These are phyloP conservation scores for Musca vetustissima DNA, from an alignment of 1,140 invertebrate genomes.

Conservation along the genomic window DNA sequence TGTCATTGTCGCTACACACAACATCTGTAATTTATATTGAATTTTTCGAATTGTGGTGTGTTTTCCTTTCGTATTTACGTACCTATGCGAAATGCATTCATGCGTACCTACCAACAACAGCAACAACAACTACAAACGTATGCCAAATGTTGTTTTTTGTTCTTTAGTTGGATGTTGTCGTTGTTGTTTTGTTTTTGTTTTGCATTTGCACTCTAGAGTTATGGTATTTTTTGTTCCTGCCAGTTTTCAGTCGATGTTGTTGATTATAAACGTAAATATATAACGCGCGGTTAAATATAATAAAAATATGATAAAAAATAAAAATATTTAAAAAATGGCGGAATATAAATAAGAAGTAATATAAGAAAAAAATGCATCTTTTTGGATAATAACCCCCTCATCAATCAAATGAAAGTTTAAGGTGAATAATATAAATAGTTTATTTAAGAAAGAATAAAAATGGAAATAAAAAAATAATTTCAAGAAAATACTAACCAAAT, in stretches of 20 bases:
- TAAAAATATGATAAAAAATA: background rate
- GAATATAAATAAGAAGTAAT: too few relatives aligned
- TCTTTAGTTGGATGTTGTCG: background rate
- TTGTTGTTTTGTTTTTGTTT: background rate
- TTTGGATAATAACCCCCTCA: too few relatives aligned
- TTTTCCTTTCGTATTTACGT: background rate
- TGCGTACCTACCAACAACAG: background rate
- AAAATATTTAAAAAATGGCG: too few relatives aligned
- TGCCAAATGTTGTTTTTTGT: conserved; percentile 1
- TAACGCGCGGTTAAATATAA: conserved; percentile 11
- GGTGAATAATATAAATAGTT: too few relatives aligned
- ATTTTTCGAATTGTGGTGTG: conserved; percentile 9
- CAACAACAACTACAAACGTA: background rate
- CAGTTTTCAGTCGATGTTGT: conserved; percentile 16
- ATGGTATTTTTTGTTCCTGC: background rate
- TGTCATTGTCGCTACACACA: conserved; percentile 19
- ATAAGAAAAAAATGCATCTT: too few relatives aligned
- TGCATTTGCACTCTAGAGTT: conserved; percentile 10
- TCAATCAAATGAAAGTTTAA: too few relatives aligned
- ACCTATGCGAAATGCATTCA: conserved; percentile 16
- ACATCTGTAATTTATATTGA: background rate
- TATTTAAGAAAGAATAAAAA: too few relatives aligned
- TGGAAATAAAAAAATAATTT: too few relatives aligned
- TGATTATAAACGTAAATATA: conserved; percentile 13
- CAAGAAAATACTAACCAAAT: too few relatives aligned